A percentile compares a stretch with the other conserved stretches of the same genome.
phyloP scores from a whole-genome alignment of 2,113 vertebrate genomes.

The Sapayoa aenigma region DNA sequence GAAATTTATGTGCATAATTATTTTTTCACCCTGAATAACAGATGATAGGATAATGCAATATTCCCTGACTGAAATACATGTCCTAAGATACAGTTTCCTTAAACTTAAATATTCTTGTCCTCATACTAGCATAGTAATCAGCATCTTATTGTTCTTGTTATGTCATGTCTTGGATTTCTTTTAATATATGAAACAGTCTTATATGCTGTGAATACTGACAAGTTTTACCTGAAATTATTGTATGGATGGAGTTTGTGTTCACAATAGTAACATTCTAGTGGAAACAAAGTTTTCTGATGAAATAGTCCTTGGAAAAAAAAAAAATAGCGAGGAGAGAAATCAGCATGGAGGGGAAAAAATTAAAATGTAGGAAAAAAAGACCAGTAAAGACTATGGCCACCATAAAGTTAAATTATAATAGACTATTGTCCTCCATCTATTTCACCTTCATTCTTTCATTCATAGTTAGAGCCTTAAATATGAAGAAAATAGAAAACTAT shows the following conservation, averaged over 20 bases:
- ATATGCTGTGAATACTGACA: background rate
- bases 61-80: background rate
- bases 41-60: background rate
- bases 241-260: background rate
- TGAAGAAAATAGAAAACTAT: background rate
- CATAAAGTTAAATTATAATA: background rate
- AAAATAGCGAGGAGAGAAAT: rapidly evolving
- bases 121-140: background rate
- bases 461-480: conserved; percentile 16
- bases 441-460: conserved; percentile 15
- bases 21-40: background rate
- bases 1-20: background rate
- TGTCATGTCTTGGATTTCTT: background rate
- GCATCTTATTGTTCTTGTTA: background rate
- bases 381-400: background rate
- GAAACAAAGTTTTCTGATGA: background rate
- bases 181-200: background rate
- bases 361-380: background rate
- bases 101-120: background rate
- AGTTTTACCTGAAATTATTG: background rate
- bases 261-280: background rate
- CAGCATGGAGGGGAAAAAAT: background rate
- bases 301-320: background rate
- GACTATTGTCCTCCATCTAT: background rate
- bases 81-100: background rate